Percentiles rank a stretch among this genome's conserved stretches.
These are phyloP conservation scores for Centrocercus urophasianus DNA, from an alignment of 2,113 vertebrate genomes.

Conservation along the genomic window DNA sequence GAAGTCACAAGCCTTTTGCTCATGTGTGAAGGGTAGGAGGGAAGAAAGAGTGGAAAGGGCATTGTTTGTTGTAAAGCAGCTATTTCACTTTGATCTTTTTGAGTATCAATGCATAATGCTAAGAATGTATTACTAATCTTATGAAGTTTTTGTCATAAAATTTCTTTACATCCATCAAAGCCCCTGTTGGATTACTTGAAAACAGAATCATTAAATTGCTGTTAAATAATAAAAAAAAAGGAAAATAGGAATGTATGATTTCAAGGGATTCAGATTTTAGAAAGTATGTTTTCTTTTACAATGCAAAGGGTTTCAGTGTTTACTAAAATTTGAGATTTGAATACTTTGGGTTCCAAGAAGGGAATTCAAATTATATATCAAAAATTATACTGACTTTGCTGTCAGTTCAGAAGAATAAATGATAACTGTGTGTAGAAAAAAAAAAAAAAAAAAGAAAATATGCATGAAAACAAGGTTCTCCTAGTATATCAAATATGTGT, in stretches of 20 bases:
- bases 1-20: background rate
- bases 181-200: background rate
- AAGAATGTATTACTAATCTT: background rate
- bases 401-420: background rate
- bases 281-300: background rate
- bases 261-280: background rate
- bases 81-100: background rate
- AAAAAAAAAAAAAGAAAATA: background rate
- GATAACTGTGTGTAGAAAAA: background rate
- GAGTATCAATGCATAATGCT: background rate
- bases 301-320: background rate
- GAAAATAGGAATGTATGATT: background rate
- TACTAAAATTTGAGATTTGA: background rate
- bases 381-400: background rate
- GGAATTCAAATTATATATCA: background rate
- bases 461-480: background rate
- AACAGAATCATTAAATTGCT: accelerated
- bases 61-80: background rate
- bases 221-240: background rate
- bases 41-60: background rate
- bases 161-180: background rate
- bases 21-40: background rate
- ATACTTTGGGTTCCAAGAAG: background rate
- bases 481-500: background rate
- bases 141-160: background rate